Conservation (phyloP, 2,113 vertebrate genomes). For the Zapus hudsonius region DNA sequence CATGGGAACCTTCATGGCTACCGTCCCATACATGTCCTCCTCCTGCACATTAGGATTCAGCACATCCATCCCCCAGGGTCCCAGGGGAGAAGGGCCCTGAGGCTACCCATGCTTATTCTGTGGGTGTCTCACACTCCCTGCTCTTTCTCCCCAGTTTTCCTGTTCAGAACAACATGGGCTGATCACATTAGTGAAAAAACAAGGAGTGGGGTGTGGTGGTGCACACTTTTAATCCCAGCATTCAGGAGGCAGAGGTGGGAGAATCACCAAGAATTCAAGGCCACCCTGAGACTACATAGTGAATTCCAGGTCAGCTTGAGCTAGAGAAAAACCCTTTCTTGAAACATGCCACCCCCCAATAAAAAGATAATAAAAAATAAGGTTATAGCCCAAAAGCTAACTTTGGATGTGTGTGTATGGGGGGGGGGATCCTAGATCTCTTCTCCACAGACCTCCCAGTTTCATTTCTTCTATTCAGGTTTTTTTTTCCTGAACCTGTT, state of each 20-base stretch:
- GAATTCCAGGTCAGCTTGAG: no score
- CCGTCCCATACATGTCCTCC: no score
- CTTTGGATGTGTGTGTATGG: no score
- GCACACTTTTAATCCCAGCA: no score
- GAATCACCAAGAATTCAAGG: no score
- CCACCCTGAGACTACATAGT: no score
- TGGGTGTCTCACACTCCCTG: background rate
- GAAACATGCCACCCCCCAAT: no score
- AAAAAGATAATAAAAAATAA: no score
- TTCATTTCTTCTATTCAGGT: slow-evolving; percentile 7
- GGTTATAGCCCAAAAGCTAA: background rate
- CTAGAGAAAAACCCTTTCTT: no score
- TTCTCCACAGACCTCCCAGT: background rate
- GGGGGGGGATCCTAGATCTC: background rate
- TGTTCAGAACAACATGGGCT: background rate
- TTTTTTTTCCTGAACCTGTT: background rate
- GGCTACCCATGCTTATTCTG: background rate
- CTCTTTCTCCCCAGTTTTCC: background rate
- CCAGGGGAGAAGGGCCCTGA: background rate
- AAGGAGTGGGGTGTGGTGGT: no score
- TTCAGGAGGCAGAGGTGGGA: no score
- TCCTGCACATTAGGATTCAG: background rate
- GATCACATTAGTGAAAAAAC: background rate
- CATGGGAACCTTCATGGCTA: background rate
- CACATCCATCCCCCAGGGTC: background rate